Evolutionary conservation across 2,113 vertebrate genomes (phyloP), one percentile per base, ranked within the genome.

Genomic region (Oncorhynchus tshawytscha): DNA sequence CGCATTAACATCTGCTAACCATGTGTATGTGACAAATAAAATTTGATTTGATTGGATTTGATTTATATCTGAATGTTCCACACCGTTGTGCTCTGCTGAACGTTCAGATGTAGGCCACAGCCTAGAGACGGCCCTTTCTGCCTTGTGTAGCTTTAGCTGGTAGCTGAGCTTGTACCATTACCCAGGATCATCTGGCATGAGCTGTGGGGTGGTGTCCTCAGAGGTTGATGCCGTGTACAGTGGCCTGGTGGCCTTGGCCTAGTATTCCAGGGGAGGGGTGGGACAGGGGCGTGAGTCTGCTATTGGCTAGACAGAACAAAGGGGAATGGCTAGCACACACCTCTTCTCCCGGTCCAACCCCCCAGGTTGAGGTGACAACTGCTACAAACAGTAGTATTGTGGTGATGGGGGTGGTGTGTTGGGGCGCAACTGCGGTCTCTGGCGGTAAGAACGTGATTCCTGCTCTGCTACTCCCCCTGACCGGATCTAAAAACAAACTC

Each of bases 401-500:
- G 60, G 60, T 18, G 69, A 72, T 71, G 62, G 48, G 13, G 29
- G 67, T 60, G 49, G 71, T 3, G 64, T 72, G 72, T 71, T 71
- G 31, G 34, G 64, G 24, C 49, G 6, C 59, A 9, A 24, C 80
- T 81, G 71, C 65, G 77, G 81, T 75, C 54, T 70, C 77, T 2
- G n/a, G 49, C 72, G 73, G 74, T 72, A 59, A 77, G 29, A 72
- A 73, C 77, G 75, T 71, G 77, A 84, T 83, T 84, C 75, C 81
- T 76, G 70, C 70, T 73, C 81, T 74, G 72, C 70, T 78, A 74
- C 18, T 31, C 39, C 31, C 16, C 73, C 78, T 57, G 75, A 70
- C 84, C 22, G n/a, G 69, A 74, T 34, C 31, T 86, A 86, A 90
- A 88, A 87, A 86, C 79, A 87, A 85, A 78, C 76, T 79, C n/a